Evolutionary conservation across 1,140 invertebrate species (phyloP).

Genomic region (Caligus rogercresseyi): DNA sequence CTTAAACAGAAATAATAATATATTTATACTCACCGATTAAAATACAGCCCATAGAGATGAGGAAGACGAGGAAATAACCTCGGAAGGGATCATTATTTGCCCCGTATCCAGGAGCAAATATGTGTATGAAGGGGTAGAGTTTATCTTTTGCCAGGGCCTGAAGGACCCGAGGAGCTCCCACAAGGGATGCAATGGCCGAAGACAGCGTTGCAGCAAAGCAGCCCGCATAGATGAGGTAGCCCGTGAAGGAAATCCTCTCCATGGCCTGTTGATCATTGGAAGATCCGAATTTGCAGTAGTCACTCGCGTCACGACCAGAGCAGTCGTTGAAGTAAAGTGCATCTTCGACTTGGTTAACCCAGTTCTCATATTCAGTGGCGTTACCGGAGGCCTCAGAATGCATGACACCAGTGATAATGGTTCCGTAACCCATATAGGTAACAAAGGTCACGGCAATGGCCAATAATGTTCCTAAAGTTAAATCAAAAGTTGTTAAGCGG

Average conservation of each 20-base stretch:
- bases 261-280: slow-evolving; percentile 29
- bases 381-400: slow-evolving; percentile 61
- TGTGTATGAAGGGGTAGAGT: slow-evolving; percentile 79
- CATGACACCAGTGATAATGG: slow-evolving; percentile 59
- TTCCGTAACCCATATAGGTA: slow-evolving; percentile 58
- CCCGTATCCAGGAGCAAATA: slow-evolving; percentile 88
- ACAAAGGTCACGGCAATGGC: slow-evolving; percentile 58
- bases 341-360: background rate
- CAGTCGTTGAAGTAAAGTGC: slow-evolving; percentile 2
- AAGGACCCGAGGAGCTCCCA: slow-evolving; percentile 71
- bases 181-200: slow-evolving; percentile 79
- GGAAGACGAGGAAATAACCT: slow-evolving; percentile 76
- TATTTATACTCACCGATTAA: slow-evolving; percentile 51
- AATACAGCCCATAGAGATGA: slow-evolving; percentile 64
- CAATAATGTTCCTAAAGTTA: slow-evolving; percentile 48
- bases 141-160: slow-evolving; percentile 83
- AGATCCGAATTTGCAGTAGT: slow-evolving; percentile 4
- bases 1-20: too few species aligned
- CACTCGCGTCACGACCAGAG: background rate
- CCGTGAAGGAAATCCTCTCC: slow-evolving; percentile 74
- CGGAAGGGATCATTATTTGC: slow-evolving; percentile 74
- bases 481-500: background rate
- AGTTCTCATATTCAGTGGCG: background rate
- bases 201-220: slow-evolving; percentile 92
- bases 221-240: slow-evolving; percentile 78